These are phyloP conservation scores for Dasysyrphus tricinctus DNA, from an alignment of 2,888 invertebrate genomes.

Conservation along the genomic window DNA sequence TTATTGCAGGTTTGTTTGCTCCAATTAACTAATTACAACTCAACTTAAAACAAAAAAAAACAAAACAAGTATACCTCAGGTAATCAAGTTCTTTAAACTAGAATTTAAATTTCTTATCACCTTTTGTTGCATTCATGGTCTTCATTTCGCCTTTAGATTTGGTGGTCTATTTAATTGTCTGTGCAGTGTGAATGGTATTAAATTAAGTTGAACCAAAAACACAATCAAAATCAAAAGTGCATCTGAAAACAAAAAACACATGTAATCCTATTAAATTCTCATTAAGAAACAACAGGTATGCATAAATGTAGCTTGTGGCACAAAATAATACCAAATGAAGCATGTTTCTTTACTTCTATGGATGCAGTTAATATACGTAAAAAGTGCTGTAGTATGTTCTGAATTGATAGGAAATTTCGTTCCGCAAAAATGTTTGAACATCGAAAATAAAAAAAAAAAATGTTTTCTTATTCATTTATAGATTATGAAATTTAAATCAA, in stretches of 20 bases:
- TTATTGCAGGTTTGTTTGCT: too few species aligned
- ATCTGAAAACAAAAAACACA: background rate
- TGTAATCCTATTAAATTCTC: slow-evolving; percentile 5
- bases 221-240: background rate
- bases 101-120: slow-evolving; percentile 9
- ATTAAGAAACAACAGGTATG: background rate
- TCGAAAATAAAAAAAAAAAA: too few species aligned
- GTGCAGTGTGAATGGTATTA: background rate
- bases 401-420: too few species aligned
- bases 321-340: too few species aligned
- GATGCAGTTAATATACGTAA: background rate
- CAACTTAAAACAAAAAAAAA: background rate
- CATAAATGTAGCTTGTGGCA: background rate
- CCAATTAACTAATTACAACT: background rate
- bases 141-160: background rate
- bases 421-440: too few species aligned
- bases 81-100: background rate
- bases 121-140: background rate
- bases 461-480: too few species aligned
- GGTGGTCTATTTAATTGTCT: background rate
- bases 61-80: background rate
- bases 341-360: background rate
- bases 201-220: background rate
- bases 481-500: too few species aligned
- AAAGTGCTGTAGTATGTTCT: too few species aligned